Evolutionary conservation across 1,140 invertebrate genomes (phyloP).

Genomic region (Caenorhabditis tropicalis): DNA sequence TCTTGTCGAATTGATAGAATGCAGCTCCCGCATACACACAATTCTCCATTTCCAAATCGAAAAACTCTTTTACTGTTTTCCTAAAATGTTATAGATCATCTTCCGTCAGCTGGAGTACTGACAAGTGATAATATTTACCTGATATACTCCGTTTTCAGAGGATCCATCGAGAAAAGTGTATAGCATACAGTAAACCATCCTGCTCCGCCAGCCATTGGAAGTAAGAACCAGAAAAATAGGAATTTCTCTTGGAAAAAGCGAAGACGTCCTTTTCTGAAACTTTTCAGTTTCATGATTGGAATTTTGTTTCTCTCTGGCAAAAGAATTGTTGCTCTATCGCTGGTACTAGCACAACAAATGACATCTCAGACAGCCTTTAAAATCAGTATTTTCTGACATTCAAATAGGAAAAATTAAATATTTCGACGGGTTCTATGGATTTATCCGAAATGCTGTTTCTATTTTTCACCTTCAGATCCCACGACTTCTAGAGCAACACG

Average conservation of each 20-base stretch:
- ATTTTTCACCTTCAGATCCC: no score
- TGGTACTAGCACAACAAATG: neutral
- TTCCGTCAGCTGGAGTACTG: no score
- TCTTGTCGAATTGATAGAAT: neutral
- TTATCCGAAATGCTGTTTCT: no score
- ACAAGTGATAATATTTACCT: neutral
- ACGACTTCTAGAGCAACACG: no score
- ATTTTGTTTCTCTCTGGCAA: no score
- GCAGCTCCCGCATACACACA: neutral
- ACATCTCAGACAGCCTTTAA: no score
- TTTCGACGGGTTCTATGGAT: no score
- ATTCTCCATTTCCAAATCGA: neutral
- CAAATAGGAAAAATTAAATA: neutral
- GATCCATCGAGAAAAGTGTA: neutral
- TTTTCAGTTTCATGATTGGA: no score
- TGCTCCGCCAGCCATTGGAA: neutral
- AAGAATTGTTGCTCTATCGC: no score
- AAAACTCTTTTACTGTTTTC: neutral
- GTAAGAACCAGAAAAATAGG: neutral
- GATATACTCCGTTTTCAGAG: neutral
- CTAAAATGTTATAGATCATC: neutral
- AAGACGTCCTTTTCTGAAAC: neutral
- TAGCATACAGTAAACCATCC: neutral
- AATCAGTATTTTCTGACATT: no score
- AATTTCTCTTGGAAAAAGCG: neutral